These are phyloP conservation scores for Craseonycteris thonglongyai DNA, from an alignment of 2,113 vertebrate species.

Conservation along the genomic window DNA sequence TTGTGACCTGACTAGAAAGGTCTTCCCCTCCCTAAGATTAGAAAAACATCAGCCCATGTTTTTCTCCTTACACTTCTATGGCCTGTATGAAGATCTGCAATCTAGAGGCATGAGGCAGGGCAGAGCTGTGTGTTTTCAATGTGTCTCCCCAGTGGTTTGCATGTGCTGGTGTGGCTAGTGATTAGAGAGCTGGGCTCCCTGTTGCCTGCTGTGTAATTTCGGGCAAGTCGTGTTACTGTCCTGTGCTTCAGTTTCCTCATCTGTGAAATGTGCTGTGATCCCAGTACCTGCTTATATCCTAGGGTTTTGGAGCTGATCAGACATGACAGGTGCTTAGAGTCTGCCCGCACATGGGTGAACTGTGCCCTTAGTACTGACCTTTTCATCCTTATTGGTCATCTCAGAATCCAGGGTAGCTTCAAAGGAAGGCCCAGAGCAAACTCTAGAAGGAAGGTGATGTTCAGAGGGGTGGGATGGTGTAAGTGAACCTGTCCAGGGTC, in stretches of 20 bases:
- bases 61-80: not conserved
- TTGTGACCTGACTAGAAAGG: not conserved
- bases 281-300: not conserved
- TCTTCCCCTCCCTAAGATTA: not conserved
- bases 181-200: not conserved
- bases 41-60: rapidly evolving
- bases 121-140: rapidly evolving
- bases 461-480: too few species aligned
- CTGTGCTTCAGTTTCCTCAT: not conserved
- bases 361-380: rapidly evolving
- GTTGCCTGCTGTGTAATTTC: not conserved
- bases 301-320: not conserved
- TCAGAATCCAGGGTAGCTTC: not conserved
- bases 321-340: rapidly evolving
- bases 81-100: not conserved
- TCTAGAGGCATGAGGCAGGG: rapidly evolving
- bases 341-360: rapidly evolving
- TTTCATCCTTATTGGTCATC: not conserved
- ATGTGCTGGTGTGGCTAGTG: not conserved
- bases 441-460: not conserved
- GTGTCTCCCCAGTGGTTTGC: rapidly evolving
- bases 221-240: not conserved
- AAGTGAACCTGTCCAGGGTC: not conserved
- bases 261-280: not conserved
- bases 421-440: not conserved